Evolutionary conservation across 1,140 invertebrate species (phyloP), one percentile per base, ranked within the genome.

Genomic region (Sinonovacula constricta): DNA sequence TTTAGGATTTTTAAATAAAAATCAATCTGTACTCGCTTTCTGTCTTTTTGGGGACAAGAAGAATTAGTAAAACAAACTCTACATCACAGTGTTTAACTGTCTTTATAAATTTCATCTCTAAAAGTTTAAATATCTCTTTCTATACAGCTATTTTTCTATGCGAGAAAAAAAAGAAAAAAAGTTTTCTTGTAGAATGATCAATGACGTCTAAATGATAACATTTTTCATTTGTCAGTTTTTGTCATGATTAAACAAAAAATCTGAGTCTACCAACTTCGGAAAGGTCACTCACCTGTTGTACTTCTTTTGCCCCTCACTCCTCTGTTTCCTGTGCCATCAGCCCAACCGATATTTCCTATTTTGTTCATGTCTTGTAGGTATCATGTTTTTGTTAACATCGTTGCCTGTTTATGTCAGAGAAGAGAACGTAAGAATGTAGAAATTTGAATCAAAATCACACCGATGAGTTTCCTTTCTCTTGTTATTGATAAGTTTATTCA

Each of bases 1-100:
- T 79, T 81, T n/a, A 78, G 34, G 3, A 33, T 75, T 57, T 62
- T 69, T 76, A 18, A 71, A 68, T 79, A 51, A 79, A 24, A 3
- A 78, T 79, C 51, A 81, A 5, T 59, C 71, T 56, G 34, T 33
- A 59, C 49, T 59, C 26, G 15, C 62, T n/a, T n/a, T n/a, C 59
- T 67, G 69, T 63, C 34, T 76, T 68, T 59, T 81, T 74, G 26
- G n/a, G n/a, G n/a, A n/a, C n/a, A n/a, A n/a, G n/a, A n/a, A n/a
- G n/a, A n/a, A n/a, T n/a, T n/a, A 53, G 71, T 0, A 62, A 81
- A 10, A 81, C 36, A 70, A 79, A 81, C 53, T 79, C 63, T 22
- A 63, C 72, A 28, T n/a, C 3, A 30, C 57, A 31, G 68, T 60
- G 57, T 18, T 56, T 10, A 31, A 33, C 18, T 49, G 7, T 5